Evolutionary conservation across 2,797 vertebrate species (phyloP).

Genomic region (Buceros bicornis): DNA sequence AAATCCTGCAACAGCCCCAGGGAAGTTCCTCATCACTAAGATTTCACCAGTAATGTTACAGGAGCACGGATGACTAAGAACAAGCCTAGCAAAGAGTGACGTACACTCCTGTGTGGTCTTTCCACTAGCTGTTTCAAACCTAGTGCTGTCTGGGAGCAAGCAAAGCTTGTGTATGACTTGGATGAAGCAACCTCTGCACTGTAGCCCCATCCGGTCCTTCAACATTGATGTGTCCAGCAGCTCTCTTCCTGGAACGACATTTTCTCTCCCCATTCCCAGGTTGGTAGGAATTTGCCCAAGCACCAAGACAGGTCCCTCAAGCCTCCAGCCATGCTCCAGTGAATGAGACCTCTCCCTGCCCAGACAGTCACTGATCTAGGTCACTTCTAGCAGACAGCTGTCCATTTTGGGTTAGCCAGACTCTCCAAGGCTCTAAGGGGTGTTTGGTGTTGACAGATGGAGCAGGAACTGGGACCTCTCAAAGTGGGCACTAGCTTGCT

Average conservation of each 20-base stretch:
- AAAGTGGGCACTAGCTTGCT: neutral
- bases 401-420: neutral
- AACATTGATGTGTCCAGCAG: neutral
- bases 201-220: fast-evolving
- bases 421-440: neutral
- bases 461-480: neutral
- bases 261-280: fast-evolving
- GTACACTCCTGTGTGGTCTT: neutral
- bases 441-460: fast-evolving
- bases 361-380: neutral
- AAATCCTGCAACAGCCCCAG: neutral
- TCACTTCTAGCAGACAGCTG: neutral
- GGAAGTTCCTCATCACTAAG: neutral
- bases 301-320: neutral
- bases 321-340: neutral
- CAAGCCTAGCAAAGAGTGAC: neutral
- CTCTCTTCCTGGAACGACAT: fast-evolving
- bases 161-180: neutral
- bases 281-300: neutral
- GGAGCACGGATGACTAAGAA: neutral
- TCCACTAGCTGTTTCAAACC: neutral
- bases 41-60: neutral
- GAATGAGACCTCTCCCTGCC: neutral
- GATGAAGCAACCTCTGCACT: neutral
- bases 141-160: neutral